Base-by-base conservation (phyloP, 2,797 vertebrate species). In the Glossophaga mutica region DNA sequence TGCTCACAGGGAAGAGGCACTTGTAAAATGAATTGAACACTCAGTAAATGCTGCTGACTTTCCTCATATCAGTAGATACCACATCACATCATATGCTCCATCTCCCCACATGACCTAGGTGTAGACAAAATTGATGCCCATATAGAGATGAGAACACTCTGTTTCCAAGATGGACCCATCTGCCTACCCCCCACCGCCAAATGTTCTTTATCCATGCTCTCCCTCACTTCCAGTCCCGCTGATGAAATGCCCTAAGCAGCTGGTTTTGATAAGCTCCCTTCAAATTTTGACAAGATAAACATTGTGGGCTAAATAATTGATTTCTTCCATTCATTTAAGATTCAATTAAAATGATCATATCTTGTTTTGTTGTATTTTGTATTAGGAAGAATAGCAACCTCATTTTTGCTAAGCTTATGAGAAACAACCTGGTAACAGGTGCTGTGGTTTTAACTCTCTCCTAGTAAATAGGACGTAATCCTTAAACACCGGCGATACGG, bases 281-380 rank as follows among this genome's bases (percentile, higher is more conserved):
- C 76, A 73, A 85, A 91, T 87, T 67, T 77, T 89, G 65, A 84
- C 92, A 93, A 96, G 88, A 87, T 90, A 92, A 94, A 91, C 79
- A 84, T 32, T 84, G 52, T 81, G 15, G 10, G 67, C 88, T 93
- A 91, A 91, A 95, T 87, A 96, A 94, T 81, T 96, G 89, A 87
- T 94, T 94, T 84, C 81, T 91, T 55, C 70, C 44, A 48, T 89
- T 96, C 91, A 95, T 79, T 93, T 94, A 95, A 91, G 71, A 94
- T 89, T 85, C 82, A 39, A 18, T 95, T 86, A 76, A 94, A 96
- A 96, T 94, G 42, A 84, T 48, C n/a, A 50, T 88, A 24, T 62
- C 89, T 91, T 87, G 24, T 84, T 90, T 73, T 34, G 12, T 39
- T 86, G 46, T 44, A 15, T 94, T 85, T 96, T 39, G 70, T 48